Conservation (phyloP, 2,888 invertebrate species). For the Digitonthophagus gazella region DNA sequence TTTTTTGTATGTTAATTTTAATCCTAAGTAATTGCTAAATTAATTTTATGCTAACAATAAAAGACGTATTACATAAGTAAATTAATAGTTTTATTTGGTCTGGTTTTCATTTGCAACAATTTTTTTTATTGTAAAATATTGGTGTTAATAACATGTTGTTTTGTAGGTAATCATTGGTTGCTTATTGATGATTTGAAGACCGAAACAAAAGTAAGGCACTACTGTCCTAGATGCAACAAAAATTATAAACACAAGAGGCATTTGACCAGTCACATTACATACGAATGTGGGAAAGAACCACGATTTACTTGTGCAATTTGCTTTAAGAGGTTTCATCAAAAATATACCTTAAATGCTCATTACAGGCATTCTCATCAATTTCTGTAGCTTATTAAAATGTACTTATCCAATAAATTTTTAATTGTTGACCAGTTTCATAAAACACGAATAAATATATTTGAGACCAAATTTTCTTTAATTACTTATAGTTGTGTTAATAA, state of each 20-base stretch:
- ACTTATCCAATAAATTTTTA: background rate
- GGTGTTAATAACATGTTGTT: background rate
- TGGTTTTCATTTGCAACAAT: background rate
- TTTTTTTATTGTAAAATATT: background rate
- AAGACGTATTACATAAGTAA: background rate
- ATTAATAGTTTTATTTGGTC: background rate
- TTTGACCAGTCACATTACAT: slow-evolving; percentile 34
- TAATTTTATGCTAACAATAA: background rate
- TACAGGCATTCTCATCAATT: slow-evolving; percentile 21
- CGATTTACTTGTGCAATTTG: slow-evolving; percentile 51
- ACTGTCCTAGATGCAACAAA: slow-evolving; percentile 32
- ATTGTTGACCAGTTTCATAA: too few species aligned
- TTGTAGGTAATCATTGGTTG: background rate
- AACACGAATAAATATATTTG: too few species aligned
- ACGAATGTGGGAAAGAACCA: slow-evolving; percentile 54
- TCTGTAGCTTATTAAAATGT: background rate
- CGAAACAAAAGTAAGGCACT: slow-evolving; percentile 42
- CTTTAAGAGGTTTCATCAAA: slow-evolving; percentile 42
- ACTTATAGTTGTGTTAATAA: too few species aligned
- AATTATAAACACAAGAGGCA: slow-evolving; percentile 35
- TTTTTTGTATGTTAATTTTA: background rate
- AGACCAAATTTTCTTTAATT: too few species aligned
- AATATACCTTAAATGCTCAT: slow-evolving; percentile 36
- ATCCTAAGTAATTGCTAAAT: background rate
- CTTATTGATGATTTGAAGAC: background rate